Conservation (phyloP, 2,797 vertebrate genomes). For the Potorous gilbertii region DNA sequence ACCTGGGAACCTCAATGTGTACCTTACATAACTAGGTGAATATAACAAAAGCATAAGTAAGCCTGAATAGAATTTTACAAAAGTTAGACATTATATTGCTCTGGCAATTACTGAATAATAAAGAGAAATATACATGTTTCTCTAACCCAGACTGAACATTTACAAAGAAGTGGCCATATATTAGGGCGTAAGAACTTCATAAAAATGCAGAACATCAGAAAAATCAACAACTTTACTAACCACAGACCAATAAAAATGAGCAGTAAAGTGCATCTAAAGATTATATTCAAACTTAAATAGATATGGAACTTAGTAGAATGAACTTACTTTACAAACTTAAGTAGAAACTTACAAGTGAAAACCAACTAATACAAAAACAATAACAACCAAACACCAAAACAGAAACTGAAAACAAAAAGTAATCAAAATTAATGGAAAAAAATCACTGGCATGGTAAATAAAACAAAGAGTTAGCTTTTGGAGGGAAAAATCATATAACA, state of each 20-base stretch:
- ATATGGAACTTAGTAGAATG: neutral
- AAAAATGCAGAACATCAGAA: neutral
- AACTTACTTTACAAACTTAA: neutral
- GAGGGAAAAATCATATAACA: neutral
- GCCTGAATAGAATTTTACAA: neutral
- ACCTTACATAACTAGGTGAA: neutral
- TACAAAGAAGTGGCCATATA: neutral
- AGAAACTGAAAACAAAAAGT: neutral
- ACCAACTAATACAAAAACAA: neutral
- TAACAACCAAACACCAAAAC: neutral
- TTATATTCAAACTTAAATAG: neutral
- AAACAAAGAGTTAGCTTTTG: neutral
- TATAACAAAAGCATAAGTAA: neutral
- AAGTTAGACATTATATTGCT: neutral
- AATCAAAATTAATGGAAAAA: neutral
- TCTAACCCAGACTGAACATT: neutral
- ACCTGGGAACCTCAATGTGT: neutral
- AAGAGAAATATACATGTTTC: neutral
- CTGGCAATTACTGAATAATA: neutral
- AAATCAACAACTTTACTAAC: neutral
- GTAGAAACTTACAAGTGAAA: neutral
- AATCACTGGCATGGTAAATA: neutral
- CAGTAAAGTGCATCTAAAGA: neutral
- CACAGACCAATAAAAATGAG: neutral
- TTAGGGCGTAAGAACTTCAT: neutral